phyloP scores from a whole-genome alignment of 2,797 vertebrate genomes.

The Peromyscus attwateri region DNA sequence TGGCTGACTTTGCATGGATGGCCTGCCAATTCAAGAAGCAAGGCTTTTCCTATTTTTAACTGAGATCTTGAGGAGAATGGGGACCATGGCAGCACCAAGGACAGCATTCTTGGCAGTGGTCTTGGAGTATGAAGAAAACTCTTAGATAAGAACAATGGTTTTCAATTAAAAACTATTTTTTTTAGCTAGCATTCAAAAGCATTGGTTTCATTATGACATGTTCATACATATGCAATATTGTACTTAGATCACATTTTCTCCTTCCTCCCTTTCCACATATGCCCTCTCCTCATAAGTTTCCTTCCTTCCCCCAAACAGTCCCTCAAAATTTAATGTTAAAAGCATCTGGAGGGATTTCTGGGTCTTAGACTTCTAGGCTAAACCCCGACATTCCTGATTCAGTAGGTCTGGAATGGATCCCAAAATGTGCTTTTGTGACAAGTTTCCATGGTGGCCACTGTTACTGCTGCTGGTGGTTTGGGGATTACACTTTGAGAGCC shows the following conservation, averaged over 20 bases:
- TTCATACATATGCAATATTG: not conserved
- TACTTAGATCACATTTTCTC: not conserved
- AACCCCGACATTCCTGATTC: not conserved
- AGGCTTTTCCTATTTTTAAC: conserved; percentile 5
- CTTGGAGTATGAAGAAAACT: not conserved
- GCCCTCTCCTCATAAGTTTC: not conserved
- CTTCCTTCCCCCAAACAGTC: not conserved
- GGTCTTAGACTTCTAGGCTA: conserved; percentile 21
- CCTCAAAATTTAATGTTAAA: not conserved
- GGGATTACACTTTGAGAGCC: conserved; percentile 21
- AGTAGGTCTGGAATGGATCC: not conserved
- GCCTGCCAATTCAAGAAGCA: conserved; percentile 50
- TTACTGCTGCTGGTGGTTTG: conserved; percentile 25
- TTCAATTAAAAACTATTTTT: not conserved
- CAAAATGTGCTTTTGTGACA: conserved; percentile 40
- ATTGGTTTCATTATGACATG: not conserved
- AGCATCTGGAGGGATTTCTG: conserved; percentile 28
- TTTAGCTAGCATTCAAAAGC: not conserved
- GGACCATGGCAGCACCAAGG: conserved; percentile 71
- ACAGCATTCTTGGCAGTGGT: conserved; percentile 60
- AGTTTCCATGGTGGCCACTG: conserved; percentile 6
- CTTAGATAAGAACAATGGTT: not conserved
- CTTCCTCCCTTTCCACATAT: not conserved
- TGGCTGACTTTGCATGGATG: conserved; percentile 37
- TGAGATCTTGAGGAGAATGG: conserved; percentile 4